Percentiles rank a stretch among this genome's conserved stretches.
Evolutionary conservation across 1,140 invertebrate genomes (phyloP).

Genomic region (Drosophila sp.): DNA sequence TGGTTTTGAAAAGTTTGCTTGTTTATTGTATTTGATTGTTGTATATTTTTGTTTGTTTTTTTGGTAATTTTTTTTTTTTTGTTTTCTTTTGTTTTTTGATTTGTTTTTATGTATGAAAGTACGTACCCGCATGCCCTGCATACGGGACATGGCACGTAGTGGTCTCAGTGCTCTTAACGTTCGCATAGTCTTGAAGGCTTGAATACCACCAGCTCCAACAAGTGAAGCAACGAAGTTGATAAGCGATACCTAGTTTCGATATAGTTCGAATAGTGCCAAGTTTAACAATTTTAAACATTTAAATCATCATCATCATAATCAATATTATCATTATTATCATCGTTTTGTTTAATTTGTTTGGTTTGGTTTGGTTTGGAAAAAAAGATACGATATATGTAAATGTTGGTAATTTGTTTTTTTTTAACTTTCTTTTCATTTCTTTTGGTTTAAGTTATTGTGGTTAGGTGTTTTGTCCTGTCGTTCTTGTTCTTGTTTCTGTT

Average conservation of each 20-base stretch:
- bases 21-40: constrained; percentile 42
- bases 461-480: constrained; percentile 46
- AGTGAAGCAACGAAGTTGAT: constrained; percentile 98
- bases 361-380: constrained; percentile 19
- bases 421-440: constrained; percentile 19
- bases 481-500: constrained; percentile 32
- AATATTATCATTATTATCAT: constrained; percentile 17
- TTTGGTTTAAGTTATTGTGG: constrained; percentile 3
- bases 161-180: constrained; percentile 97
- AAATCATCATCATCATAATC: constrained; percentile 18
- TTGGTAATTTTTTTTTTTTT: too few relatives aligned
- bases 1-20: constrained; percentile 34
- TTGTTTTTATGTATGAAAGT: constrained; percentile 83
- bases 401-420: constrained; percentile 35
- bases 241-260: constrained; percentile 93
- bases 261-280: constrained; percentile 82
- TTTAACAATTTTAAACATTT: constrained; percentile 65
- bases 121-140: constrained; percentile 99
- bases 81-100: constrained; percentile 44
- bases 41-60: constrained; percentile 38
- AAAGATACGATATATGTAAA: constrained; percentile 41
- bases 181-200: constrained; percentile 99
- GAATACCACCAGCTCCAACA: constrained; percentile 96
- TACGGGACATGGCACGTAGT: constrained; percentile 97
- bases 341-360: constrained; percentile 14